Evolutionary conservation across 1,140 invertebrate genomes (phyloP), one percentile per base, ranked within the genome.

Genomic region (Ganaspis sp.): DNA sequence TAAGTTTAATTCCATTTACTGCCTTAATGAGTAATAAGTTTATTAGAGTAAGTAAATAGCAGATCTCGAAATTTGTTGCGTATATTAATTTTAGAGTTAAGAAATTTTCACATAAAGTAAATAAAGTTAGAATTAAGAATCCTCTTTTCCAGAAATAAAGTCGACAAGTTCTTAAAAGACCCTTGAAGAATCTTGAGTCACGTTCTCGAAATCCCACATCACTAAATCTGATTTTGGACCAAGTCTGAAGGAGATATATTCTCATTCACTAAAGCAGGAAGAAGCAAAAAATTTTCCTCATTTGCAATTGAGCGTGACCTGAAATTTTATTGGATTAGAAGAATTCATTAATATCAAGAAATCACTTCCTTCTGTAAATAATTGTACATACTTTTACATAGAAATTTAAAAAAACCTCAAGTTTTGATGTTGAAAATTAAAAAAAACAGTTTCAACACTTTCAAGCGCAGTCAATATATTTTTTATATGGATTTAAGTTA

Each of bases 181-280:
- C 58, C 23, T n/a, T 4, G 15, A 1, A 34, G 58, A 64, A 64
- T 64, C 12, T 64, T n/a, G 58, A 29, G 23, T 64, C 58, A 64
- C 58, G 58, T 64, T 29, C 26, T 5, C 1, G 11, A 64, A 64
- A 29, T 64, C 23, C 12, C 23, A 64, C 58, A 64, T 26, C 58
- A 29, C 58, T 34, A 64, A 64, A 64, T 64, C 26, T 64, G 12
- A 64, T 64, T 64, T 26, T 29, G 58, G 58, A 64, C 58, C 12
- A 64, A 64, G 23, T 64, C 26, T 29, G 58, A 34, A 5, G 5
- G 26, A 58, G 4, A 29, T 34, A n/a, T 64, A 64, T 26, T 12
- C 23, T 64, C 58, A 4, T 26, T 49, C 45, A 49, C n/a, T 49
- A 8, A 49, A 26, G 23, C 58, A 64, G 58, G 26, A 34, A 12